phyloP scores from a whole-genome alignment of 2,888 invertebrate species.

The Drosophila conformis region DNA sequence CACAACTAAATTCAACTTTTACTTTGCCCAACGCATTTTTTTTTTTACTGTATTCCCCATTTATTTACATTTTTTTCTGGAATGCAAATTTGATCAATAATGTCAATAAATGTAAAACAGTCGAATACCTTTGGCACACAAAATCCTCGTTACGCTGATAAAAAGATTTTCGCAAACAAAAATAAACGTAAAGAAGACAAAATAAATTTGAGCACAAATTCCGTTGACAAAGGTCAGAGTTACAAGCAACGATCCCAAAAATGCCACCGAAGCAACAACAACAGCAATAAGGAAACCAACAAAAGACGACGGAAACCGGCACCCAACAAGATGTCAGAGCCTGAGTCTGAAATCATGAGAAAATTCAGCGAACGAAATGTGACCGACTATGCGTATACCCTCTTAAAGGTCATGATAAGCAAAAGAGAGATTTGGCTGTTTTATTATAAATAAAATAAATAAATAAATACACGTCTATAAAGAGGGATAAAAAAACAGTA shows the following conservation, averaged over 20 bases:
- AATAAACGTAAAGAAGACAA: conserved; percentile 22
- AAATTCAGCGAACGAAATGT: conserved; percentile 16
- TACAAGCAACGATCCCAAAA: conserved; percentile 51
- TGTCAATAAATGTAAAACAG: conserved; percentile 25
- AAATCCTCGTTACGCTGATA: conserved; percentile 41
- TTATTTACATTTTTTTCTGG: background rate
- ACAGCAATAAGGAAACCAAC: conserved; percentile 28
- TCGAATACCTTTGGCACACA: conserved; percentile 31
- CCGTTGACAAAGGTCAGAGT: conserved; percentile 78
- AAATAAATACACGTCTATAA: background rate
- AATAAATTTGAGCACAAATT: conserved; percentile 53
- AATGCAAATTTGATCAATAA: conserved; percentile 40
- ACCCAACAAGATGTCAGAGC: conserved; percentile 54
- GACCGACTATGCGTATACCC: conserved; percentile 26
- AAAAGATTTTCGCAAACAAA: conserved; percentile 45
- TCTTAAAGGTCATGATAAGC: background rate
- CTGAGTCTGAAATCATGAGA: conserved; percentile 49
- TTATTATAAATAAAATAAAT: background rate
- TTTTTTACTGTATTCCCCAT: background rate
- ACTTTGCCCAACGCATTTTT: background rate
- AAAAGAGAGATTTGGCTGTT: background rate
- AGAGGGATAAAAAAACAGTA: background rate
- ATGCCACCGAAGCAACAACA: conserved; percentile 47
- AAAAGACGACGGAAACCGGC: conserved; percentile 52
- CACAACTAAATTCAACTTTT: background rate